Evolutionary conservation across 2,888 invertebrate genomes (phyloP), one percentile per base, ranked within the genome.

Genomic region (Petrophora chlorosata): DNA sequence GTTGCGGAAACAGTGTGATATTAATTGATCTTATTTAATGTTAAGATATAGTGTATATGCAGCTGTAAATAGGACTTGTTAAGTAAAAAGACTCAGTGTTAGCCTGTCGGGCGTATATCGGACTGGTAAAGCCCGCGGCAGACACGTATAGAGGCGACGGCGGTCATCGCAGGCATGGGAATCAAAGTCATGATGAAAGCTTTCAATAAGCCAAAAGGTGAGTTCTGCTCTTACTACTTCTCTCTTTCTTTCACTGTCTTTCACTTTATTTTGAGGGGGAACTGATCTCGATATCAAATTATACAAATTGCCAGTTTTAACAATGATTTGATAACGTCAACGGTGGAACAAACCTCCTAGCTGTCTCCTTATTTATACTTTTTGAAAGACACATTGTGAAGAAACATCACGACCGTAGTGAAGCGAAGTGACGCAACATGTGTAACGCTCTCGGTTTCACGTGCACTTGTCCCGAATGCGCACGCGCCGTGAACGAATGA

Each of bases 161-260:
- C 79, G 83, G 84, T 82, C 78, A 82, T 85, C 70, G 90, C 90
- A 90, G 95, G 94, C 92, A 95, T 95, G 95, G 95, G 95, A 94
- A 95, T 95, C 93, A 95, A 95, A 93, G 92, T 93, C 90, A 93
- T 93, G 91, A 95, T 95, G 95, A 95, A 95, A 93, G 94, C 95
- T 92, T 95, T 94, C 92, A 94, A 93, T 92, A 95, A 95, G 93
- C 93, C 94, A 86, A 95, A 94, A 95, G 95, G 95, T 95, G 91
- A 91, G 90, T 25, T 16, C 14, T 7, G 7, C 59, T 5, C 10
- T 34, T 23, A 3, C 4, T 9, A 5, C 10, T 13, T 8, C 3
- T 40, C 14, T 30, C 16, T 4, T 8, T 29, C 28, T 28, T 13
- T 12, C n/a, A n/a, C n/a, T n/a, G n/a, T n/a, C n/a, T n/a, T n/a